Percentiles rank a stretch among this genome's conserved stretches.
Evolutionary conservation across 2,888 invertebrate species (phyloP).

Genomic region (Xylota segnis): DNA sequence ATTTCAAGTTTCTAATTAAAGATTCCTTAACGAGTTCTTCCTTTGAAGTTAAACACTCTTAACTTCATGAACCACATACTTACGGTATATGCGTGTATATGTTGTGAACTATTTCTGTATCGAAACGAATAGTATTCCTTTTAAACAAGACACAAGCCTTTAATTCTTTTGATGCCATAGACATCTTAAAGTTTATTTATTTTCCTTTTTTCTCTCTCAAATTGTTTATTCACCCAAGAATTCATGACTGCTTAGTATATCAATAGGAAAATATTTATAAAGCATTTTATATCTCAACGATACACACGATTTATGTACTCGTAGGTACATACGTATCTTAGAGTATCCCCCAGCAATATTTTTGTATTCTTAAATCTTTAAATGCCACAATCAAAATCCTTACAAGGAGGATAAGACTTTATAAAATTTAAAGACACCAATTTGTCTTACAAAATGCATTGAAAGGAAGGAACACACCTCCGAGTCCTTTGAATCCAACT

Average conservation of each 20-base stretch:
- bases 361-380: neutral
- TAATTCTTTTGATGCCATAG: neutral
- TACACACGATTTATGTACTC: neutral
- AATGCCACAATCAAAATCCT: neutral
- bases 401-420: neutral
- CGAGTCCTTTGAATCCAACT: neutral
- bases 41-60: too few species aligned
- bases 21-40: too few species aligned
- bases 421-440: constrained; percentile 20
- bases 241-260: neutral
- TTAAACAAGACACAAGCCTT: neutral
- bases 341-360: neutral
- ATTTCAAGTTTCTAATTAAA: too few species aligned
- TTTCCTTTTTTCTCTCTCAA: neutral
- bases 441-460: constrained; percentile 1
- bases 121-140: neutral
- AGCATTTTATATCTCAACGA: neutral
- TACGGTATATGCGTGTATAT: neutral
- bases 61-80: neutral
- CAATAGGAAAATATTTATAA: neutral
- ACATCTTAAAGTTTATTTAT: neutral
- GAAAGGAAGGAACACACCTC: constrained; percentile 1
- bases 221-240: neutral
- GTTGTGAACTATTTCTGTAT: neutral
- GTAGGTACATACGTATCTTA: too few species aligned